Percentiles rank a stretch among this genome's conserved stretches.
These are phyloP conservation scores for Alloscopus bannaensis DNA, from an alignment of 2,888 invertebrate species.

Conservation along the genomic window DNA sequence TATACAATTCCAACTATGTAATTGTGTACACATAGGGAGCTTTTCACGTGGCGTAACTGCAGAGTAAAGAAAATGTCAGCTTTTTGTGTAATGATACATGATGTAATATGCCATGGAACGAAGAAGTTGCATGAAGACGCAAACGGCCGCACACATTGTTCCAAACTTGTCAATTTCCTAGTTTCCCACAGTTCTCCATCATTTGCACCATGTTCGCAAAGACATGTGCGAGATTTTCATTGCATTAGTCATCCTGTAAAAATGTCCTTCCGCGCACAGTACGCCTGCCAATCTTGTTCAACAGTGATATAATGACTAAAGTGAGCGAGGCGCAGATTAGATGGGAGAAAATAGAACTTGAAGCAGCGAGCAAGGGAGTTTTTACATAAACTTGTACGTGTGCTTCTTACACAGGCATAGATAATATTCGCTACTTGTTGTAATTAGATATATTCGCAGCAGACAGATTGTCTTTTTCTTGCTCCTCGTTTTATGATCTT, in stretches of 20 bases:
- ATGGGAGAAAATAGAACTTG: too few relatives aligned
- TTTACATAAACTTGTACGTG: too few relatives aligned
- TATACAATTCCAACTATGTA: too few relatives aligned
- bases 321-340: not conserved
- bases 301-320: not conserved
- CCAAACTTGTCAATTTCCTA: not conserved
- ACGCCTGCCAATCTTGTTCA: too few relatives aligned
- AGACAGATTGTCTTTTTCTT: constrained; percentile 43
- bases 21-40: too few relatives aligned
- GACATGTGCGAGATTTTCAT: constrained; percentile 43
- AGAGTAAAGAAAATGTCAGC: too few relatives aligned
- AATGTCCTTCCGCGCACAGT: too few relatives aligned
- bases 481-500: constrained; percentile 2
- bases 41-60: too few relatives aligned
- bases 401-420: too few relatives aligned
- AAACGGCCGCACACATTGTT: constrained; percentile 46
- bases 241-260: constrained; percentile 37
- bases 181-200: constrained; percentile 14
- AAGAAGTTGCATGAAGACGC: constrained; percentile 15
- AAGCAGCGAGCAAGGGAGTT: too few relatives aligned
- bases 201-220: constrained; percentile 26
- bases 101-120: too few relatives aligned
- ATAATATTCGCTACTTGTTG: not conserved
- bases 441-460: not conserved
- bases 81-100: too few relatives aligned